Conservation (phyloP, 35 echinoderm and acorn worm genomes). For the Acanthaster planci region DNA sequence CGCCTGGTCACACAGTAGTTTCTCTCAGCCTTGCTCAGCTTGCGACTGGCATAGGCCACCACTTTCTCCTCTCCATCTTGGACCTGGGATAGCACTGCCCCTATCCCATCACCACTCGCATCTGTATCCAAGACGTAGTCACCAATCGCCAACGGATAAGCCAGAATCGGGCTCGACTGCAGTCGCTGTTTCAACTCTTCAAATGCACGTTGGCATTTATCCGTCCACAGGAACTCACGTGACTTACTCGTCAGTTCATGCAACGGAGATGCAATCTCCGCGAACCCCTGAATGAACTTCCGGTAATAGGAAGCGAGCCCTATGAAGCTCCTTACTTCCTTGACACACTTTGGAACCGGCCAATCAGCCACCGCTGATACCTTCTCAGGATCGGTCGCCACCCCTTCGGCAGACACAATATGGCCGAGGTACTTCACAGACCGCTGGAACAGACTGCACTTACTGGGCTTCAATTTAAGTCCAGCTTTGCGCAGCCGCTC, state of each 20-base stretch:
- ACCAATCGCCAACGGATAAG: slow-evolving; percentile 11
- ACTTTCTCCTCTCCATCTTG: slow-evolving; percentile 64
- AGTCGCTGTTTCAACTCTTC: slow-evolving; percentile 31
- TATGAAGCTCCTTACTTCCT: slow-evolving; percentile 49
- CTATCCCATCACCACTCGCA: slow-evolving; percentile 41
- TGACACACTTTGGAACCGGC: background rate
- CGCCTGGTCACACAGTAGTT: slow-evolving; percentile 48
- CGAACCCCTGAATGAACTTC: slow-evolving; percentile 41
- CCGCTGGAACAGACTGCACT: slow-evolving; percentile 29
- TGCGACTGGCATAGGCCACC: slow-evolving; percentile 43
- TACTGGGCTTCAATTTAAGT: slow-evolving; percentile 36
- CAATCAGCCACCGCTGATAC: slow-evolving; percentile 27
- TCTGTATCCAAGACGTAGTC: too few species aligned
- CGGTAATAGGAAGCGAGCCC: slow-evolving; percentile 58
- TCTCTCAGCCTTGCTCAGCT: slow-evolving; percentile 35
- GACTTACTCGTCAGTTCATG: slow-evolving; percentile 32
- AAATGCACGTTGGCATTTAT: slow-evolving; percentile 24
- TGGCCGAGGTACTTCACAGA: slow-evolving; percentile 40
- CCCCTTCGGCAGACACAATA: slow-evolving; percentile 32
- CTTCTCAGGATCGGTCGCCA: slow-evolving; percentile 45
- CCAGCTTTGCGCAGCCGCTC: slow-evolving; percentile 12
- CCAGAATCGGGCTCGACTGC: slow-evolving; percentile 31
- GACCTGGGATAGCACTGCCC: slow-evolving; percentile 58
- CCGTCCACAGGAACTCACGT: slow-evolving; percentile 35
- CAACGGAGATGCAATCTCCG: slow-evolving; percentile 44